Evolutionary conservation across 2,797 vertebrate genomes (phyloP).

Genomic region (Liasis olivaceus): DNA sequence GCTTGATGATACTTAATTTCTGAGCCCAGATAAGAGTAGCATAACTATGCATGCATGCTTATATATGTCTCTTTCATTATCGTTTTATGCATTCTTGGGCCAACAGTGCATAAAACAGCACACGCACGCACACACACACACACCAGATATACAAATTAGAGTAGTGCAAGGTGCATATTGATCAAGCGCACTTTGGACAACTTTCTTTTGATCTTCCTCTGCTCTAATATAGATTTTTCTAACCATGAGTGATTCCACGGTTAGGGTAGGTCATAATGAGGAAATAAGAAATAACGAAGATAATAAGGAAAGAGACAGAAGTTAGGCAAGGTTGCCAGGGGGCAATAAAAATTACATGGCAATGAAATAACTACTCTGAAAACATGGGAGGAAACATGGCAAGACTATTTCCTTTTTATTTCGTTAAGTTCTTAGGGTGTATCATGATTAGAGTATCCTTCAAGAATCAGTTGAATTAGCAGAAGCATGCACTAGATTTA

Average conservation of each 20-base stretch:
- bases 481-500: background rate
- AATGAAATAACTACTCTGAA: conserved; percentile 2
- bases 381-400: background rate
- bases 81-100: too few species aligned
- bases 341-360: background rate
- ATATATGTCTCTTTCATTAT: too few species aligned
- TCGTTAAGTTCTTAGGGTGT: background rate
- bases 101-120: too few species aligned
- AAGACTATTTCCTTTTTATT: background rate
- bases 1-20: too few species aligned
- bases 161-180: background rate
- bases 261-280: background rate
- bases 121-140: background rate
- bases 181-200: background rate
- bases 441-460: too few species aligned
- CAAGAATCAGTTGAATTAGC: background rate
- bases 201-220: background rate
- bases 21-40: too few species aligned
- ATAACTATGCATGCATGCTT: too few species aligned
- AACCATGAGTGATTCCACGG: background rate
- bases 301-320: background rate
- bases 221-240: background rate
- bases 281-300: background rate
- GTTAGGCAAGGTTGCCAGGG: background rate
- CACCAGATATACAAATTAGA: background rate